Evolutionary conservation across 2,797 vertebrate species (phyloP).

Genomic region (Melanitta fusca): DNA sequence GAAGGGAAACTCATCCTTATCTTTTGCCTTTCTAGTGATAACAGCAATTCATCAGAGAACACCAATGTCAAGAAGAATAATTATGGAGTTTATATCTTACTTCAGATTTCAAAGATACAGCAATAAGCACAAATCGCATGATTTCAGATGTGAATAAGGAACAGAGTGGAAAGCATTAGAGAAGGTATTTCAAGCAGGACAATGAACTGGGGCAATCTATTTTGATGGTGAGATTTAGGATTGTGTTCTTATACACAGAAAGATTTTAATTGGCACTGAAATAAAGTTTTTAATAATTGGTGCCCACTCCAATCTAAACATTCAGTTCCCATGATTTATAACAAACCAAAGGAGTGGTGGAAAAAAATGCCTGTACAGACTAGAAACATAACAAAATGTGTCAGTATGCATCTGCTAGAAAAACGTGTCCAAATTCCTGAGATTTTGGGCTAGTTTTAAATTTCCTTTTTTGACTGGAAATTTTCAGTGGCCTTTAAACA

Average conservation of each 20-base stretch:
- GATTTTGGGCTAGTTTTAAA: not conserved
- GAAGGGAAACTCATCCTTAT: not conserved
- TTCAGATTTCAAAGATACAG: conserved; percentile 5
- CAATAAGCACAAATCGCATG: not conserved
- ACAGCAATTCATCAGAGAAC: not conserved
- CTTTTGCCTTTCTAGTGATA: not conserved
- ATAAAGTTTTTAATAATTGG: not conserved
- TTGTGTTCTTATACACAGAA: not conserved
- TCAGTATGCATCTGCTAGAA: not conserved
- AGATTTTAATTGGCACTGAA: not conserved
- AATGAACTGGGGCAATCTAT: not conserved
- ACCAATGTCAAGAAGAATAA: not conserved
- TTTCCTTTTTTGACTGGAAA: not conserved
- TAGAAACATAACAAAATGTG: not conserved
- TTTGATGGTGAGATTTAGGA: not conserved
- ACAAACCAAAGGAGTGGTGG: not conserved
- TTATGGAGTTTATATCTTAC: not conserved
- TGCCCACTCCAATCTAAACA: not conserved
- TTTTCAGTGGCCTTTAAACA: not conserved
- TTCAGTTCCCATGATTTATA: not conserved
- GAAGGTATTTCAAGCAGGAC: not conserved
- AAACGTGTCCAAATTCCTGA: not conserved
- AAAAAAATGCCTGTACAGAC: not conserved
- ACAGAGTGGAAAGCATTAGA: not conserved
- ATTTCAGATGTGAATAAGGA: conserved; percentile 11